A percentile compares a stretch with the other conserved stretches of the same genome.
Conservation (phyloP, 2,113 vertebrate genomes). For the Probosciger aterrimus region DNA sequence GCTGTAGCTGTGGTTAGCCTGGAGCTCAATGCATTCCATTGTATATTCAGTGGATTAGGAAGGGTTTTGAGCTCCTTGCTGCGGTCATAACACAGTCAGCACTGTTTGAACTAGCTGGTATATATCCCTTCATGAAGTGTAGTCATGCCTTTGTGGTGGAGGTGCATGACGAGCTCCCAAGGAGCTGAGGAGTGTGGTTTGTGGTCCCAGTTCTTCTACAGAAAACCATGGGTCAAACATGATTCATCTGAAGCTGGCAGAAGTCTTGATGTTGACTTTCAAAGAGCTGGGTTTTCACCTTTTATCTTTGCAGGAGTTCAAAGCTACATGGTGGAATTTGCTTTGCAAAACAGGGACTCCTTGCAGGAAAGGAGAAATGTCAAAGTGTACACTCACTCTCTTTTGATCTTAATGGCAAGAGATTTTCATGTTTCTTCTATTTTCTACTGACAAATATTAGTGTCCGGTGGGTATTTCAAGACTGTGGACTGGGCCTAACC, state of each 20-base stretch:
- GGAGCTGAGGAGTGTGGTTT: neutral
- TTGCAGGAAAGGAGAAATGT: constrained; percentile 42
- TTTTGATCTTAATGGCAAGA: constrained; percentile 47
- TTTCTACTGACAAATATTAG: constrained; percentile 32
- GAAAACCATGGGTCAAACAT: neutral
- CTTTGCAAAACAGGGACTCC: constrained; percentile 6
- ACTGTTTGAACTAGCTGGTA: neutral
- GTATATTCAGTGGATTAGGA: neutral
- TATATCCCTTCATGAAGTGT: accelerated
- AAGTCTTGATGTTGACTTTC: neutral
- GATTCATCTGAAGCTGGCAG: neutral
- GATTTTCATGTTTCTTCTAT: neutral
- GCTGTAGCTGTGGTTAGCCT: neutral
- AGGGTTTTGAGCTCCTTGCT: neutral
- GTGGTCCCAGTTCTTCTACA: neutral
- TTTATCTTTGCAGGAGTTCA: neutral
- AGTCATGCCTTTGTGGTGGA: neutral
- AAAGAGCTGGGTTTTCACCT: neutral
- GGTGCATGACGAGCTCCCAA: neutral
- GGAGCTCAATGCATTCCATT: neutral
- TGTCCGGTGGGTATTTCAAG: neutral
- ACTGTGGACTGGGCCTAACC: neutral
- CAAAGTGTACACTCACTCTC: neutral
- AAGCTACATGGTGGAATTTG: constrained; percentile 41
- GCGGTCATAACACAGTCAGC: neutral